phyloP scores from a whole-genome alignment of 1,140 invertebrate genomes.

The Venustaconcha ellipsiformis region DNA sequence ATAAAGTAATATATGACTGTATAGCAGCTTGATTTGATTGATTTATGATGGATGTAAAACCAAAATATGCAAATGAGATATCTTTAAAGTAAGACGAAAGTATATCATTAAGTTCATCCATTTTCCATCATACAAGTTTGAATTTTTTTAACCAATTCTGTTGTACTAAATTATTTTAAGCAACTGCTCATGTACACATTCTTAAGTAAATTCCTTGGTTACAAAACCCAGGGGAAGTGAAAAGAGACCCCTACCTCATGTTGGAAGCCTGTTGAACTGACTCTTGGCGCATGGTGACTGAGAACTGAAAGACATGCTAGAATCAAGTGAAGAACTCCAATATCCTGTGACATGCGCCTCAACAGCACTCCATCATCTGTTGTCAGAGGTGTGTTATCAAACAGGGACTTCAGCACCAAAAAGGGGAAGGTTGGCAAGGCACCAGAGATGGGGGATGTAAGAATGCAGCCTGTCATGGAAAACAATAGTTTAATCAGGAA shows the following conservation, averaged over 20 bases:
- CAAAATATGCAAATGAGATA: too few relatives aligned
- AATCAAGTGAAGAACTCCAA: constrained; percentile 85
- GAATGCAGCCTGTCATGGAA: constrained; percentile 76
- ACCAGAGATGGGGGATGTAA: constrained; percentile 80
- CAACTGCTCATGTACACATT: too few relatives aligned
- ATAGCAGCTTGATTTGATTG: too few relatives aligned
- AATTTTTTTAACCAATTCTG: too few relatives aligned
- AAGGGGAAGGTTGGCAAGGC: constrained; percentile 89
- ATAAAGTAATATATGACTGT: too few relatives aligned
- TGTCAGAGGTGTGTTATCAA: constrained; percentile 83
- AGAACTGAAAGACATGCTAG: constrained; percentile 89
- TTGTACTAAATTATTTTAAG: too few relatives aligned
- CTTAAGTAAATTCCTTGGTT: too few relatives aligned
- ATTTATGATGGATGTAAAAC: too few relatives aligned
- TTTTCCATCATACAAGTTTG: too few relatives aligned
- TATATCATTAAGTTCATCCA: too few relatives aligned
- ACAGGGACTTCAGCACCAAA: constrained; percentile 83
- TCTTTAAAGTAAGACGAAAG: too few relatives aligned
- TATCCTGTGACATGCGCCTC: constrained; percentile 83
- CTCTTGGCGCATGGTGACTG: constrained; percentile 80
- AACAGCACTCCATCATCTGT: constrained; percentile 85
- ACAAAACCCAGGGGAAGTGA: too few relatives aligned
- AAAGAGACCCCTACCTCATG: constrained; percentile 65
- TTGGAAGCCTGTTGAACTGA: constrained; percentile 68
- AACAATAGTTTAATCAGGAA: constrained; percentile 13